Evolutionary conservation across 53 echinoderm and acorn worm genomes (phyloP).

Genomic region (Patiria pectinifera): DNA sequence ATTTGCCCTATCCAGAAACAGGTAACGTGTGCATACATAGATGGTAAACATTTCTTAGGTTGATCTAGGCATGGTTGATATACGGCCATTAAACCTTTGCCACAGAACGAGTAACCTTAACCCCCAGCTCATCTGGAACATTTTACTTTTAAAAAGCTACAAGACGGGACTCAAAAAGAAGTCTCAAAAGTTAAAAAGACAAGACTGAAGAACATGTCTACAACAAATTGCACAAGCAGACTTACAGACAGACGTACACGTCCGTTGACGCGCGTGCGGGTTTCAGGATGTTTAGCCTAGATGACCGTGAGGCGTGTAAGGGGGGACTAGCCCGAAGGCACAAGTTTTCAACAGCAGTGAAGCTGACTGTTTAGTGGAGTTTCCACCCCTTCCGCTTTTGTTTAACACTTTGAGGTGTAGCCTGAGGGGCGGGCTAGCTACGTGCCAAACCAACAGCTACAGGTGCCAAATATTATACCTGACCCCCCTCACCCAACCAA

Average conservation of each 20-base stretch:
- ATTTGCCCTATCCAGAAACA: background rate
- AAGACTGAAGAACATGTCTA: background rate
- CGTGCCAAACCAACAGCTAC: background rate
- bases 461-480: slow-evolving; percentile 13
- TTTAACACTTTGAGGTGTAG: background rate
- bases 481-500: background rate
- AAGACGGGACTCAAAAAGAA: background rate
- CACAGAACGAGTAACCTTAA: background rate
- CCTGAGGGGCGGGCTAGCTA: background rate
- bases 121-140: background rate
- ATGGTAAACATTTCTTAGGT: background rate
- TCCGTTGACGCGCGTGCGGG: background rate
- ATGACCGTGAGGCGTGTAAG: background rate
- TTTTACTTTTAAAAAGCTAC: background rate
- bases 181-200: background rate
- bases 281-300: background rate
- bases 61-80: background rate
- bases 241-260: background rate
- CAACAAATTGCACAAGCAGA: background rate
- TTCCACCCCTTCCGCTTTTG: background rate
- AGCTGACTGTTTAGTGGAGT: background rate
- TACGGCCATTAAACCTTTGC: no score
- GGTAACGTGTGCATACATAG: background rate
- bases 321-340: slow-evolving; percentile 6
- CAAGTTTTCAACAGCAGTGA: background rate